Evolutionary conservation across 2,888 invertebrate species (phyloP), one percentile per base, ranked within the genome.

Genomic region (Stomorhina lunata): DNA sequence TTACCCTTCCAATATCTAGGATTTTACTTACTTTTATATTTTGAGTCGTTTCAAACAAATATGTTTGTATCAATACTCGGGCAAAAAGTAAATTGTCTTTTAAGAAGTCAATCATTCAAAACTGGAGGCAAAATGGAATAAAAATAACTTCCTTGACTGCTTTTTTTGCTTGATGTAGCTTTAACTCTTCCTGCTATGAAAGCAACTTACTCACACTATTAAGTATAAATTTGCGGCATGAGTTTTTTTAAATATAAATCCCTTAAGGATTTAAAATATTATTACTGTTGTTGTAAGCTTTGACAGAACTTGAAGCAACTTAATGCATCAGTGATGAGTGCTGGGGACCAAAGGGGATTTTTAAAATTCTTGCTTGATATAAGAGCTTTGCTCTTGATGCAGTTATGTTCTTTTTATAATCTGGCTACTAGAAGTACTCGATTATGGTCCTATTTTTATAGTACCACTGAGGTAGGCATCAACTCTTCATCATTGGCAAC

Each of bases 61-160:
- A 65, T 50, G 37, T 72, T 72, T 72, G 48, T 73, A 79, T 79
- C 72, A 72, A 79, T 79, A 79, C 66, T 50, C 32, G 9, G 22
- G 45, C 71, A 55, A 6, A n/a, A 55, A 37, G 48, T 57, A 79
- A 79, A 72, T 57, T 72, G 40, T 66, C 69, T 73, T 57, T 75
- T 79, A 48, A 75, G 78, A 75, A 82, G 79, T 82, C 82, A 79
- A 82, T 82, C 82, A 82, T 82, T 82, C 71, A 76, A 76, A 71
- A 65, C 75, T 71, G 43, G 9, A 59, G 79, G 79, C 75, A 40
- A 69, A 32, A 25, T 40, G 7, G 17, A 17, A 37, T 10, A 66
- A 63, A 69, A 4, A 71, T 61, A 40, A 80, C 59, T 66, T 76
- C 37, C 37, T 40, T 59, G 32, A 34, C 43, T 17, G 17, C 12